phyloP scores from a whole-genome alignment of 2,888 invertebrate genomes.

The Caenorhabditis auriculariae region DNA sequence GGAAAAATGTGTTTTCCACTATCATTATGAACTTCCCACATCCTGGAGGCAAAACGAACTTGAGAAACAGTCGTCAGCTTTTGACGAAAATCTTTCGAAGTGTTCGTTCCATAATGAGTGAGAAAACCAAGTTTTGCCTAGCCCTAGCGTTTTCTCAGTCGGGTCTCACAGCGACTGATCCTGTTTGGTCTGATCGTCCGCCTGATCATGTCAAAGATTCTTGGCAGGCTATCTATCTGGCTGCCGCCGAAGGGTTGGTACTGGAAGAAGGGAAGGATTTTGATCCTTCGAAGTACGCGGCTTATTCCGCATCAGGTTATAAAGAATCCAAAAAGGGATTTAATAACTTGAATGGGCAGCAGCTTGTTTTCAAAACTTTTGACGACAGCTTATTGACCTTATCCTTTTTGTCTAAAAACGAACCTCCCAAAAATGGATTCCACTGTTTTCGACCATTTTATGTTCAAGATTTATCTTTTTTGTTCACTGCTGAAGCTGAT shows the following conservation, averaged over 20 bases:
- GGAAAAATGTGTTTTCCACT: constrained; percentile 64
- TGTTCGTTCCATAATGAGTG: constrained; percentile 18
- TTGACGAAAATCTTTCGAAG: constrained; percentile 62
- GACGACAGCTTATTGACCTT: constrained; percentile 38
- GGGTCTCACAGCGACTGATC: constrained; percentile 27
- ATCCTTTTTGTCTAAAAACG: neutral
- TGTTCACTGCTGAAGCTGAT: constrained; percentile 31
- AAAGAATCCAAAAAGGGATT: constrained; percentile 46
- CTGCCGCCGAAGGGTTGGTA: constrained; percentile 39
- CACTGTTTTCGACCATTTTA: constrained; percentile 41
- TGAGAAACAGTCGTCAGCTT: constrained; percentile 69
- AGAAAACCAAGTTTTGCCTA: constrained; percentile 34
- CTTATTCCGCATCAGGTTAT: constrained; percentile 52
- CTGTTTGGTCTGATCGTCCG: constrained; percentile 1
- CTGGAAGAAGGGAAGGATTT: constrained; percentile 13
- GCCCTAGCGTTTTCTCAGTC: constrained; percentile 50
- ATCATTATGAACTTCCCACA: constrained; percentile 73
- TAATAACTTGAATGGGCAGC: constrained; percentile 43
- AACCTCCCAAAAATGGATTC: constrained; percentile 3
- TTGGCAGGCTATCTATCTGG: constrained; percentile 53
- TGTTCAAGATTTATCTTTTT: constrained; percentile 50
- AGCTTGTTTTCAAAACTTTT: constrained; percentile 32
- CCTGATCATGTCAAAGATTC: constrained; percentile 50
- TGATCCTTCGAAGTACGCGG: constrained; percentile 6
- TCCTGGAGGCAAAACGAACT: constrained; percentile 71